phyloP scores from a whole-genome alignment of 2,888 invertebrate species.

The Odontothrips loti region DNA sequence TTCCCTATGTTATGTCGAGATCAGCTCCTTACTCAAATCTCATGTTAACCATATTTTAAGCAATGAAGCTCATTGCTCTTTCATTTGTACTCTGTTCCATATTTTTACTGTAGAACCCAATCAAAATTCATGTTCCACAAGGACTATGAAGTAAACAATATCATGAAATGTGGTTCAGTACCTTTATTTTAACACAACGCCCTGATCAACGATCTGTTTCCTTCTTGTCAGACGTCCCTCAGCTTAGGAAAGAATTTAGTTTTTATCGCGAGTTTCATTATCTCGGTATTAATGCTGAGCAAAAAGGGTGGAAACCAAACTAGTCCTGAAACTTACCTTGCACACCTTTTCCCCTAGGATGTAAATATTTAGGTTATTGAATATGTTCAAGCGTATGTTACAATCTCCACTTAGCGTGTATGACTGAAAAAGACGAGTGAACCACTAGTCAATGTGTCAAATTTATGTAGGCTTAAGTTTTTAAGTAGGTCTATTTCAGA shows the following conservation, averaged over 20 bases:
- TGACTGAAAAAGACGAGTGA: not conserved
- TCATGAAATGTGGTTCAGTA: no score
- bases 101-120: no score
- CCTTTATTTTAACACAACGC: no score
- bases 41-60: not conserved
- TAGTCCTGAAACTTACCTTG: not conserved
- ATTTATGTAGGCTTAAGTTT: not conserved
- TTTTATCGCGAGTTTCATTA: no score
- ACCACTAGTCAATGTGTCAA: not conserved
- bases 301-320: no score
- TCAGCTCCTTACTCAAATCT: not conserved
- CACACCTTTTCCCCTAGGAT: not conserved
- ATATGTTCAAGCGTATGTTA: not conserved
- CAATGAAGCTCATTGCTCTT: not conserved
- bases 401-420: not conserved
- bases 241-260: no score
- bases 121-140: no score
- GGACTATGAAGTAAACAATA: no score
- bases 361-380: conserved; percentile 2
- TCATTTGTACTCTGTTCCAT: no score
- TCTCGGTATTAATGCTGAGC: no score
- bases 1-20: not conserved
- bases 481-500: not conserved
- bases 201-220: no score
- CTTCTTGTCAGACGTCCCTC: no score